Percentiles rank a stretch among this genome's conserved stretches.
Conservation (phyloP, 2,113 vertebrate genomes). For the Varanus salvator region DNA sequence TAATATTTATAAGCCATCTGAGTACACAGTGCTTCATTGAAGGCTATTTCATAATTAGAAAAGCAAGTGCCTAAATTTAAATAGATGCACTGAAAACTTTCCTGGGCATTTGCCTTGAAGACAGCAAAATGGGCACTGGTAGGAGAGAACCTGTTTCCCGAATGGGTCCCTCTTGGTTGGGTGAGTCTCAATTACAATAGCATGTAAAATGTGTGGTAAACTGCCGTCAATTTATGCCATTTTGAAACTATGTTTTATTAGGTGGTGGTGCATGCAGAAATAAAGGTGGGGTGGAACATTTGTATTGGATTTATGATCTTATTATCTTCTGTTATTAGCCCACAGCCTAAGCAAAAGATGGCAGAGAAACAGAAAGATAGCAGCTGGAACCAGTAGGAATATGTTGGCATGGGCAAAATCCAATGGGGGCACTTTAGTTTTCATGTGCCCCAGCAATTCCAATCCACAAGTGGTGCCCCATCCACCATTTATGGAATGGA, state of each 20-base stretch:
- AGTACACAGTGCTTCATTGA: constrained; percentile 31
- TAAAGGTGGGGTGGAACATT: neutral
- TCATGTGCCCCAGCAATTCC: too few species aligned
- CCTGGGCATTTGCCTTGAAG: neutral
- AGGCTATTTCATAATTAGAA: neutral
- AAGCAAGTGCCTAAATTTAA: neutral
- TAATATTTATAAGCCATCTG: constrained; percentile 34
- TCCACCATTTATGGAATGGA: too few species aligned
- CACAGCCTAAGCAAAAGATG: neutral
- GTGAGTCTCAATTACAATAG: neutral
- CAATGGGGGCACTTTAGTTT: too few species aligned
- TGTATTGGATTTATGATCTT: neutral
- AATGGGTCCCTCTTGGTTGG: neutral
- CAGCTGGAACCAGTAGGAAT: neutral
- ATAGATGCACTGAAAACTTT: neutral
- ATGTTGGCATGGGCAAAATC: neutral
- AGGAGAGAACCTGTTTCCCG: neutral
- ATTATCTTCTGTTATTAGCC: neutral
- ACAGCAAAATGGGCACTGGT: neutral
- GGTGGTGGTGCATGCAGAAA: neutral
- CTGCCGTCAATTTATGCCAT: neutral
- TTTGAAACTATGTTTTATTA: neutral
- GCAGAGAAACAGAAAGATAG: neutral
- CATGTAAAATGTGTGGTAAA: neutral
- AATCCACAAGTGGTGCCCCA: too few species aligned